These are phyloP conservation scores for Lobophora halterata DNA, from an alignment of 2,888 invertebrate species.

Conservation along the genomic window DNA sequence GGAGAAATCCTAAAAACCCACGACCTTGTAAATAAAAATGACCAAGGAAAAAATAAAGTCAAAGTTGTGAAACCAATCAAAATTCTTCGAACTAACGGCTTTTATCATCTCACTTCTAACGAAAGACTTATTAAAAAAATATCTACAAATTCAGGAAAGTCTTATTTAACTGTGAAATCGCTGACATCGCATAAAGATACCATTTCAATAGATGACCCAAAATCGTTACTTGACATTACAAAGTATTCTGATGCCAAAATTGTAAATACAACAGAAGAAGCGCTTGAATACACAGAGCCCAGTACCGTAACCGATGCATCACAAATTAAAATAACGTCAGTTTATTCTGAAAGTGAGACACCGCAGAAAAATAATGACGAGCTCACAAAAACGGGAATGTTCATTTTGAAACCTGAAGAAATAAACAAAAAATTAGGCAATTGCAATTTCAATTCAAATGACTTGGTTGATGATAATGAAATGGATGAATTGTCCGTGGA, in stretches of 20 bases:
- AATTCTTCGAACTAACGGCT: slow-evolving; percentile 57
- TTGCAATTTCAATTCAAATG: not conserved
- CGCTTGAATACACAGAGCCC: not conserved
- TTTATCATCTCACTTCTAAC: slow-evolving; percentile 50
- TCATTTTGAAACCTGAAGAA: slow-evolving; percentile 70
- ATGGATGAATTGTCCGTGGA: slow-evolving; percentile 35
- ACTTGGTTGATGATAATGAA: not conserved
- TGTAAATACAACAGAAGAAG: not conserved
- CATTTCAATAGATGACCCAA: not conserved
- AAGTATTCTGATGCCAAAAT: slow-evolving; percentile 3
- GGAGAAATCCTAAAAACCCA: not conserved
- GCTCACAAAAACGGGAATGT: slow-evolving; percentile 49
- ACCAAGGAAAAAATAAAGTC: too few species aligned
- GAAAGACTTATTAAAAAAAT: slow-evolving; percentile 31
- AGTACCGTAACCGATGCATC: slow-evolving; percentile 30
- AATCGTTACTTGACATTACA: not conserved
- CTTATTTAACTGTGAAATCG: slow-evolving; percentile 1
- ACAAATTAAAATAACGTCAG: slow-evolving; percentile 48
- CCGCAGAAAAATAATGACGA: slow-evolving; percentile 25
- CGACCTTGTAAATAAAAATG: not conserved
- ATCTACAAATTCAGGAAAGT: slow-evolving; percentile 1
- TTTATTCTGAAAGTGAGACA: slow-evolving; percentile 32
- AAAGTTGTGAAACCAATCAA: slow-evolving; percentile 59
- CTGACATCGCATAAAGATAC: not conserved
- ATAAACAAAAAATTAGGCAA: slow-evolving; percentile 54